Percentiles rank a stretch among this genome's conserved stretches.
Conservation (phyloP, 2,888 invertebrate species). For the Caenorhabditis sinica region DNA sequence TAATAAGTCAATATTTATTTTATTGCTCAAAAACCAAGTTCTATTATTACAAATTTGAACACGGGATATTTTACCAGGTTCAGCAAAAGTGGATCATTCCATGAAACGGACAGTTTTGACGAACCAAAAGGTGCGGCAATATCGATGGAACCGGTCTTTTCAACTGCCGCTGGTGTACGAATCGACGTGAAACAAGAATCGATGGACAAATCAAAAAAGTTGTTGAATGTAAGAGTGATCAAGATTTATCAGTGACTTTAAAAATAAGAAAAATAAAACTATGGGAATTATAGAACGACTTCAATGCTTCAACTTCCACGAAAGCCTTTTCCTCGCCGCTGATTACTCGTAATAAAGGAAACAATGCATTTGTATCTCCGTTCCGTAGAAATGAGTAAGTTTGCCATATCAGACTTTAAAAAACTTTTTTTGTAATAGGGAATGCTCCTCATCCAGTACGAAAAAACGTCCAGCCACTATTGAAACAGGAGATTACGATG, state of each 20-base stretch:
- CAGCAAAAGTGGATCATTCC: constrained; percentile 7
- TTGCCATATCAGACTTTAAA: background rate
- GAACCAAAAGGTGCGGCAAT: constrained; percentile 59
- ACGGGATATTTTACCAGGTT: background rate
- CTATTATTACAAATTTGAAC: background rate
- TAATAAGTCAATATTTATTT: no score
- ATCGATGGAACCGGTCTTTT: constrained; percentile 59
- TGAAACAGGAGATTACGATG: background rate
- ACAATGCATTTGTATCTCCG: constrained; percentile 44
- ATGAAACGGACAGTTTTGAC: constrained; percentile 61
- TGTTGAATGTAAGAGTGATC: constrained; percentile 49
- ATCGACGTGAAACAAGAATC: constrained; percentile 60
- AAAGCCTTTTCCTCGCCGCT: constrained; percentile 41
- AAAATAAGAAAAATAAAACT: background rate
- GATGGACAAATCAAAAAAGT: constrained; percentile 42
- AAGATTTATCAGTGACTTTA: background rate
- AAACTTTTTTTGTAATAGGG: background rate
- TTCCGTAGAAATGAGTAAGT: constrained; percentile 48
- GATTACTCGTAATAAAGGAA: constrained; percentile 15
- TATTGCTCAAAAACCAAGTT: background rate
- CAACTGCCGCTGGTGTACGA: constrained; percentile 55
- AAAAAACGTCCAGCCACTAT: background rate
- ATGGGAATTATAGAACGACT: constrained; percentile 5
- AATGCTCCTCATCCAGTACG: background rate
- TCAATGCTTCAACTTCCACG: background rate